Evolutionary conservation across 2,113 vertebrate genomes (phyloP), one percentile per base, ranked within the genome.

Genomic region (Marcusenius ussheri): DNA sequence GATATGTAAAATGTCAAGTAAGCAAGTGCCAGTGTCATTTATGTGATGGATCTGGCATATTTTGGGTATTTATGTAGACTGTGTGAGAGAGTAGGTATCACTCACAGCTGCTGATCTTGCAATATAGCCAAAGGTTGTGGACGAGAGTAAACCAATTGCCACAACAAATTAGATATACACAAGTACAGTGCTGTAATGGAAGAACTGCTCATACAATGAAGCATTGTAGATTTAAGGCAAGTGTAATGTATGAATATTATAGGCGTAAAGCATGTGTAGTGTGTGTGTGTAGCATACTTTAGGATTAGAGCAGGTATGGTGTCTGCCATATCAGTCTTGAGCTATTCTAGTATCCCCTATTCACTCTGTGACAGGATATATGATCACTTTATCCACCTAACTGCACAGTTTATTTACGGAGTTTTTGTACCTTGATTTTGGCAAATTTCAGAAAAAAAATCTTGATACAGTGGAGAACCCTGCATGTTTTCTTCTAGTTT

Each of bases 191-290:
- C 42, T 84, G 45, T 47, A 84, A 84, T 46, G 83, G 45, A 84
- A 47, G 83, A 84, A 45, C 83, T 10, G 45, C 45, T 24, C 83
- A 84, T 84, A 84, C 39, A 46, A 13, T 46, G 42, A 46, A 47
- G 83, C 39, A 47, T 45, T 46, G 42, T 84, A 84, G 83, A 46
- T 10, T 84, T 84, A 46, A 84, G 39, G 39, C 45, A 84, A 84
- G 83, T n/a, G 7, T 84, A 84, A 42, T 47, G 83, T 84, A 47
- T 84, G 83, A 84, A 46, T 45, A 84, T 84, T 84, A 47, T 84
- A 84, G 83, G 83, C 21, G 83, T 46, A 47, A 47, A 84, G 83
- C 83, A 84, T 47, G 83, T 84, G 42, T 84, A 84, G 45, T 27
- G 42, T 42, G 31, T 35, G n/a, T 42, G 45, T 84, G 8, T 84